These are phyloP conservation scores for Stegophylla sp. DNA, from an alignment of 2,888 invertebrate genomes.

Conservation along the genomic window DNA sequence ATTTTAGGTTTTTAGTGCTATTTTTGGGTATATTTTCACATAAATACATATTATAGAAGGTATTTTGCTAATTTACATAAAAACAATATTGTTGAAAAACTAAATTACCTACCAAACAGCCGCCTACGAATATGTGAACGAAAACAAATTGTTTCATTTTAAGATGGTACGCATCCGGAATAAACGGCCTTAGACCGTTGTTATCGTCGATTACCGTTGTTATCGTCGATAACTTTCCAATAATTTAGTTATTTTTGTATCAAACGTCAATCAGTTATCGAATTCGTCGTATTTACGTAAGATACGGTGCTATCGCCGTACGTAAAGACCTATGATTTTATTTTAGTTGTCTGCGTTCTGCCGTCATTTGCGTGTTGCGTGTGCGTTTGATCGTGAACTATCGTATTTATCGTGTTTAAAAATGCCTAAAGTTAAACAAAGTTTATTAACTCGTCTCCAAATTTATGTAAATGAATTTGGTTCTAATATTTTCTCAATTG, in stretches of 20 bases:
- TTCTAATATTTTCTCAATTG: slow-evolving; percentile 10
- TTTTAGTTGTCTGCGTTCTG: slow-evolving; percentile 8
- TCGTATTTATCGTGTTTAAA: slow-evolving; percentile 15
- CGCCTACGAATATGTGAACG: slow-evolving; percentile 17
- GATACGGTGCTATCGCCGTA: slow-evolving; percentile 5
- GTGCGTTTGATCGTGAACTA: slow-evolving; percentile 1
- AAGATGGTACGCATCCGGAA: slow-evolving; percentile 12
- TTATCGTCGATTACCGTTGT: slow-evolving; percentile 12
- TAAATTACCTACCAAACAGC: neutral
- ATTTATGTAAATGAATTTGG: neutral
- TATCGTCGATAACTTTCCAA: slow-evolving; percentile 6
- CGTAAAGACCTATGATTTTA: slow-evolving; percentile 10
- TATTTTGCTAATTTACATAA: too few relatives aligned
- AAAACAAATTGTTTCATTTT: slow-evolving; percentile 11
- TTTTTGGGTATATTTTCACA: too few relatives aligned
- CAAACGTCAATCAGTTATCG: slow-evolving; percentile 7
- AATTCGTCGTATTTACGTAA: slow-evolving; percentile 15
- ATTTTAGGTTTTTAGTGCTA: too few relatives aligned
- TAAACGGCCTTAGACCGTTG: slow-evolving; percentile 7
- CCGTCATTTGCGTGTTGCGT: slow-evolving; percentile 6
- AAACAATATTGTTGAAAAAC: neutral
- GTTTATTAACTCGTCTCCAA: slow-evolving; percentile 1
- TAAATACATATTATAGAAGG: too few relatives aligned
- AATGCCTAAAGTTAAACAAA: slow-evolving; percentile 32
- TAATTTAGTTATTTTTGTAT: slow-evolving; percentile 7